Conservation (phyloP, 2,888 invertebrate genomes). For the Rugalucina vietnamica region DNA sequence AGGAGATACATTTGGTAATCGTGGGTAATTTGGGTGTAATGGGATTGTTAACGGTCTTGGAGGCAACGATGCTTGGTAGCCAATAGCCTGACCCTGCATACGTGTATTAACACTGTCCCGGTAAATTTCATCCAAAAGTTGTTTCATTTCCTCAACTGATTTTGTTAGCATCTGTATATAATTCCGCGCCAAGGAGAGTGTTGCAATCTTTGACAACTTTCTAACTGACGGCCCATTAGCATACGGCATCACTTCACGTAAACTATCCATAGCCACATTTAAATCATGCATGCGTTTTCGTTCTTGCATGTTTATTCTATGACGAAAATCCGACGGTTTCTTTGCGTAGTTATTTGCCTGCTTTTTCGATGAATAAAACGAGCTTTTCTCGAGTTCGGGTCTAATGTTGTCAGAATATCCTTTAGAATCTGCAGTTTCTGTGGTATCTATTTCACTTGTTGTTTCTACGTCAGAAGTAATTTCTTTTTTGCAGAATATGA, state of each 20-base stretch:
- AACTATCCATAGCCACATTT: constrained; percentile 81
- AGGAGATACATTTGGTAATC: no score
- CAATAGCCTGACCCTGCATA: neutral
- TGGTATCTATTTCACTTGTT: neutral
- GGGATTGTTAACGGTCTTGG: neutral
- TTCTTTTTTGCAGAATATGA: neutral
- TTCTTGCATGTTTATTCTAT: constrained; percentile 83
- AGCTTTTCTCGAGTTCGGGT: no score
- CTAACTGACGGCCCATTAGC: constrained; percentile 75
- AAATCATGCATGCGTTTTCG: constrained; percentile 84
- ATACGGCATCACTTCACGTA: constrained; percentile 79
- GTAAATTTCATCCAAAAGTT: constrained; percentile 70
- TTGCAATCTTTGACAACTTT: constrained; percentile 78
- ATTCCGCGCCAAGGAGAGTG: constrained; percentile 74
- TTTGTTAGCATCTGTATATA: constrained; percentile 75
- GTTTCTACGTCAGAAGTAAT: neutral
- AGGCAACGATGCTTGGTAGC: neutral
- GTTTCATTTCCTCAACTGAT: constrained; percentile 74
- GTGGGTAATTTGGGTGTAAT: no score
- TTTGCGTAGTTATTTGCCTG: constrained; percentile 86
- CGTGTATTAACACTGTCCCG: constrained; percentile 36
- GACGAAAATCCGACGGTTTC: constrained; percentile 56
- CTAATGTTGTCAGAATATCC: no score
- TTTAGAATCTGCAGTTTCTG: neutral
- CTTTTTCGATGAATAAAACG: neutral